A percentile compares a stretch with the other conserved stretches of the same genome.
Conservation (phyloP, 2,888 invertebrate genomes). For the Chirona hameri region DNA sequence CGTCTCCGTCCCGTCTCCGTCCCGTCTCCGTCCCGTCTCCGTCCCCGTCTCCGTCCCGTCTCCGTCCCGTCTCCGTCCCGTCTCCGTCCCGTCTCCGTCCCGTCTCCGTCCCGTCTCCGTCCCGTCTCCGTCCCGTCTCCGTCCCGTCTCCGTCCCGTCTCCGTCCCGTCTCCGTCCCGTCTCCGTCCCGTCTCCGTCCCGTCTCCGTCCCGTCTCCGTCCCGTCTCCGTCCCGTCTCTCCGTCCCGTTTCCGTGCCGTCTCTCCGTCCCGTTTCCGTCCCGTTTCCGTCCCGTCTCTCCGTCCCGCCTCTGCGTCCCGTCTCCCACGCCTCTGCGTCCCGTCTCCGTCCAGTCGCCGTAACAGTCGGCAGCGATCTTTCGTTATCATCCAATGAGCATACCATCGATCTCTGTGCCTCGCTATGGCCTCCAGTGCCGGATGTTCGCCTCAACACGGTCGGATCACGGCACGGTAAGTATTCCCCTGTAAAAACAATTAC, state of each 20-base stretch:
- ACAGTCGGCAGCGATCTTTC: background rate
- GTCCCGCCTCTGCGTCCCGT: background rate
- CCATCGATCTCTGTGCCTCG: background rate
- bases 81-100: too few relatives aligned
- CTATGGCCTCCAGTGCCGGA: background rate
- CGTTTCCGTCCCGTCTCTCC: too few relatives aligned
- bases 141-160: background rate
- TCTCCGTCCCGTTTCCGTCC: too few relatives aligned
- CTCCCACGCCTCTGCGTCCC: background rate
- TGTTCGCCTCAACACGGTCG: background rate
- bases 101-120: too few relatives aligned
- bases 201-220: background rate
- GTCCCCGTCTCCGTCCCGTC: too few relatives aligned
- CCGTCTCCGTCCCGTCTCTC: background rate
- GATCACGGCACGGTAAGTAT: background rate
- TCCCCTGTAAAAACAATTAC: slow-evolving; percentile 25
- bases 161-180: too few relatives aligned
- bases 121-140: background rate
- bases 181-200: background rate
- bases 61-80: too few relatives aligned
- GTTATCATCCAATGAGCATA: background rate
- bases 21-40: background rate
- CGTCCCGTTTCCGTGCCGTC: too few relatives aligned
- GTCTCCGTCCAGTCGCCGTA: background rate
- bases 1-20: background rate